Evolutionary conservation across 1,140 invertebrate species (phyloP).

Genomic region (Lasaia peninsularis): DNA sequence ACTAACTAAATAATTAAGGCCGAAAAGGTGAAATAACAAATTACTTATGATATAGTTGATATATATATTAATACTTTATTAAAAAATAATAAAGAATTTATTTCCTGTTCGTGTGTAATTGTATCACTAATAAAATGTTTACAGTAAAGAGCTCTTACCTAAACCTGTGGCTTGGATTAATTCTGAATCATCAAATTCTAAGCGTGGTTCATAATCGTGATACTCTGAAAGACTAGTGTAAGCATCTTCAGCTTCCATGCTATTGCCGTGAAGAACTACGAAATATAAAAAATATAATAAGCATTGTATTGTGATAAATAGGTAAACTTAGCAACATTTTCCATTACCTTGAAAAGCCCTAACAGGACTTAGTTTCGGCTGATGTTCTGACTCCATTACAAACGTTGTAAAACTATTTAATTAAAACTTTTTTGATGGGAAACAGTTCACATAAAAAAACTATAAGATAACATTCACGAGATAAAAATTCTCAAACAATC

Average conservation of each 20-base stretch:
- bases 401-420: conserved; percentile 10
- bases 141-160: conserved; percentile 40
- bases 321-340: neutral
- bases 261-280: conserved; percentile 50
- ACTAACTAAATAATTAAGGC: too few relatives aligned
- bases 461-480: neutral
- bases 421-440: neutral
- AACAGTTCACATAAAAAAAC: neutral
- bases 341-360: conserved; percentile 59
- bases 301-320: conserved; percentile 5
- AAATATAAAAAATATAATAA: conserved; percentile 24
- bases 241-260: conserved; percentile 82
- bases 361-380: conserved; percentile 54
- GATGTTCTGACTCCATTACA: conserved; percentile 58
- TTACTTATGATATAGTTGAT: too few relatives aligned
- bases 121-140: neutral
- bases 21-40: too few relatives aligned
- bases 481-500: neutral
- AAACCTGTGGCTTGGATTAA: conserved; percentile 79
- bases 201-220: conserved; percentile 95
- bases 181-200: conserved; percentile 97
- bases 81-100: too few relatives aligned
- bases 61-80: too few relatives aligned
- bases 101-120: too few relatives aligned
- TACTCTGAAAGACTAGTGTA: conserved; percentile 93